Evolutionary conservation across 2,888 invertebrate species (phyloP).

Genomic region (Agriopis marginaria): DNA sequence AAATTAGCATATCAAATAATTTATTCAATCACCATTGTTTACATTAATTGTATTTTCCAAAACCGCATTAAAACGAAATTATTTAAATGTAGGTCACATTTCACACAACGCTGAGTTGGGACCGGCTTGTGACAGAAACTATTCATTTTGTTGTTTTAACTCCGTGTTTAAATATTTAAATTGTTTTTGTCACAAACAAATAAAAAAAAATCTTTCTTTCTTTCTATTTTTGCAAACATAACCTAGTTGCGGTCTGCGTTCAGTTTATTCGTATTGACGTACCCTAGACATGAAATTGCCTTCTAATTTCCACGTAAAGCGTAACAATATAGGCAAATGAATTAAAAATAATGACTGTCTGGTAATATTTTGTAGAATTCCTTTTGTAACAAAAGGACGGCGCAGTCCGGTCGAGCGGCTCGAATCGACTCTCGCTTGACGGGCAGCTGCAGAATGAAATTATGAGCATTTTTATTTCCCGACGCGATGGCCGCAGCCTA

Average conservation of each 20-base stretch:
- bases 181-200: no score
- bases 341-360: constrained; percentile 75
- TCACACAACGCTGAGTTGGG: no score
- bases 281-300: constrained; percentile 53
- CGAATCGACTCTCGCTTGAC: constrained; percentile 78
- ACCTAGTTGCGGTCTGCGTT: constrained; percentile 41
- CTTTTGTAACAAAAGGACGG: constrained; percentile 73
- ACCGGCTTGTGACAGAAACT: no score
- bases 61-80: constrained; percentile 17
- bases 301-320: constrained; percentile 54
- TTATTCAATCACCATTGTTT: neutral
- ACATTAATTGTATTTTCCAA: constrained; percentile 4
- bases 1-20: neutral
- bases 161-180: no score
- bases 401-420: constrained; percentile 59
- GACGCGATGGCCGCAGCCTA: constrained; percentile 57
- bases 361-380: constrained; percentile 75
- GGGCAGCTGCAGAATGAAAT: constrained; percentile 84
- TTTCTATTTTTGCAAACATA: constrained; percentile 26
- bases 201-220: no score
- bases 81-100: constrained; percentile 39
- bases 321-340: constrained; percentile 56
- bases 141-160: no score
- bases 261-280: constrained; percentile 36
- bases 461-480: constrained; percentile 83